Percentiles rank a stretch among this genome's conserved stretches.
phyloP scores from a whole-genome alignment of 2,113 vertebrate species.

The Phyllostomus hastatus region DNA sequence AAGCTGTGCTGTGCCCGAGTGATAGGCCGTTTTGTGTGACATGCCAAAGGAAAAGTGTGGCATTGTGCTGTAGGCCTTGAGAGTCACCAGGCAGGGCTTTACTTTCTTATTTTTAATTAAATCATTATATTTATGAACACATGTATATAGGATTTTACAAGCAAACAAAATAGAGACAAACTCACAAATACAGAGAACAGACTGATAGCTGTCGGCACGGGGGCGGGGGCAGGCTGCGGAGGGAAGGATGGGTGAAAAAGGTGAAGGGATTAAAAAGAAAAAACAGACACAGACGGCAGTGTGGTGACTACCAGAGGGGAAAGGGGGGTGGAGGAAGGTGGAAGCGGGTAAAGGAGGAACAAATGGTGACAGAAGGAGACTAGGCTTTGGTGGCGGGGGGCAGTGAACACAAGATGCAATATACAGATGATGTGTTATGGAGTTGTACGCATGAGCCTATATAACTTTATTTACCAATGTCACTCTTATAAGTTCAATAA shows the following conservation, averaged over 20 bases:
- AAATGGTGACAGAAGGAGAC: background rate
- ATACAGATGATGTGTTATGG: background rate
- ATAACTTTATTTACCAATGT: background rate
- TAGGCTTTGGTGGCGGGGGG: background rate
- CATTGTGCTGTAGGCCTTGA: background rate
- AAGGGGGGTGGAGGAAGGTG: background rate
- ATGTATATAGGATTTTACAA: background rate
- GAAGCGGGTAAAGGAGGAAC: background rate
- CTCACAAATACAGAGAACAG: background rate
- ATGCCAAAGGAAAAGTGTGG: background rate
- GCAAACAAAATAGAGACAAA: background rate
- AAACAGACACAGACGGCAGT: background rate
- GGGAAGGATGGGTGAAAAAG: background rate
- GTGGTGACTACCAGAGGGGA: background rate
- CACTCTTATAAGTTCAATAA: background rate
- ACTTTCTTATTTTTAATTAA: background rate
- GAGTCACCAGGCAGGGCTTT: background rate
- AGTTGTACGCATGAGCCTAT: background rate
- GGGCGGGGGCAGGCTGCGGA: background rate
- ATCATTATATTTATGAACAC: background rate
- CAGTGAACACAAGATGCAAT: background rate
- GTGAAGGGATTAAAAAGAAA: background rate
- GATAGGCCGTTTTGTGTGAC: background rate
- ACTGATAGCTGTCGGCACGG: background rate
- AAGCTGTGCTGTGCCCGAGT: background rate